These are phyloP conservation scores for Frankliniella fusca DNA, from an alignment of 2,888 invertebrate species.

Conservation along the genomic window DNA sequence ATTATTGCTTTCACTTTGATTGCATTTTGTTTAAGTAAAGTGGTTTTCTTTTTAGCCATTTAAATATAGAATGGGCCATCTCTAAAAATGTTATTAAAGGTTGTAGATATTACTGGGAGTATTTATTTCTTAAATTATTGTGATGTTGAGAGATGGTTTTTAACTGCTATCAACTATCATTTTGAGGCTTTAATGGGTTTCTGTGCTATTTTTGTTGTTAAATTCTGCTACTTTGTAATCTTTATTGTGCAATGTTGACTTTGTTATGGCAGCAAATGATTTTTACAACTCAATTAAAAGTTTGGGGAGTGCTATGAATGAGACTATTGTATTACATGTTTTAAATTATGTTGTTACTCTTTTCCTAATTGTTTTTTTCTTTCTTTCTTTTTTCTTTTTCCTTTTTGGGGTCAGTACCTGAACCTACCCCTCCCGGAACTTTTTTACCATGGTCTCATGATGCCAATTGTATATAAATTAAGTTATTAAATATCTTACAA, in stretches of 20 bases:
- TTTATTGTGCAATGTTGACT: background rate
- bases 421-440: too few relatives aligned
- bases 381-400: background rate
- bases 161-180: background rate
- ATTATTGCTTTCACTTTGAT: too few relatives aligned
- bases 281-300: background rate
- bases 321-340: too few relatives aligned
- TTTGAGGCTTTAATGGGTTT: conserved; percentile 17
- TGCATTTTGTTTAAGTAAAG: background rate
- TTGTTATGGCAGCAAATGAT: background rate
- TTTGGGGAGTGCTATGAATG: too few relatives aligned
- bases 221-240: background rate
- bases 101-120: background rate
- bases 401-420: too few relatives aligned
- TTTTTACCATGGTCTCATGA: background rate
- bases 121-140: conserved; percentile 1
- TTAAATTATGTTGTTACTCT: background rate
- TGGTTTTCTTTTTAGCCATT: background rate
- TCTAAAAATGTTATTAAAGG: background rate
- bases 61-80: background rate
- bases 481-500: background rate
- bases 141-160: background rate
- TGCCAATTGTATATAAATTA: background rate
- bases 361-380: background rate
- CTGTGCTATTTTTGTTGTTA: background rate